Evolutionary conservation across 1,140 invertebrate genomes (phyloP).

Genomic region (Alviniconcha marisindica): DNA sequence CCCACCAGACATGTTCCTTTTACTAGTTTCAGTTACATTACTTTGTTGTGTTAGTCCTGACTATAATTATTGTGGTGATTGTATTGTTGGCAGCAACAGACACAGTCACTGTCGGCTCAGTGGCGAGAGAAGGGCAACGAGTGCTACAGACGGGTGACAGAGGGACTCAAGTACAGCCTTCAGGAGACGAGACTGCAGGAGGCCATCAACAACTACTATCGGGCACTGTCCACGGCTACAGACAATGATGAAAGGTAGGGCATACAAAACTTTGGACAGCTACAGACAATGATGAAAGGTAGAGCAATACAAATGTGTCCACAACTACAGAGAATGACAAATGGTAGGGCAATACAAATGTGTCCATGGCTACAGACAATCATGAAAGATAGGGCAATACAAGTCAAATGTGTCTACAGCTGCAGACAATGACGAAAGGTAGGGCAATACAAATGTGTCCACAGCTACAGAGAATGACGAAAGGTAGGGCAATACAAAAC

Average conservation of each 20-base stretch:
- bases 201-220: constrained; percentile 50
- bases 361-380: too few relatives aligned
- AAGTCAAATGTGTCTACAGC: constrained; percentile 45
- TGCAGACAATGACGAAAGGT: constrained; percentile 43
- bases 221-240: constrained; percentile 43
- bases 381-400: too few relatives aligned
- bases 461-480: too few relatives aligned
- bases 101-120: constrained; percentile 29
- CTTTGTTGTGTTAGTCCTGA: too few relatives aligned
- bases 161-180: constrained; percentile 35
- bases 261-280: constrained; percentile 42
- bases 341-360: too few relatives aligned
- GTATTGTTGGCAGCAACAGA: background rate
- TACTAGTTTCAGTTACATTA: too few relatives aligned
- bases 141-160: constrained; percentile 37
- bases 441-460: too few relatives aligned
- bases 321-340: too few relatives aligned
- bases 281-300: too few relatives aligned
- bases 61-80: background rate
- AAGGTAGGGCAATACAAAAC: too few relatives aligned
- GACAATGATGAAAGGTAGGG: constrained; percentile 46
- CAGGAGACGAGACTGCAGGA: constrained; percentile 44
- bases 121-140: constrained; percentile 53
- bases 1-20: too few relatives aligned
- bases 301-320: too few relatives aligned